Conservation (phyloP, 2,797 vertebrate genomes). For the Limnodromus scolopaceus region DNA sequence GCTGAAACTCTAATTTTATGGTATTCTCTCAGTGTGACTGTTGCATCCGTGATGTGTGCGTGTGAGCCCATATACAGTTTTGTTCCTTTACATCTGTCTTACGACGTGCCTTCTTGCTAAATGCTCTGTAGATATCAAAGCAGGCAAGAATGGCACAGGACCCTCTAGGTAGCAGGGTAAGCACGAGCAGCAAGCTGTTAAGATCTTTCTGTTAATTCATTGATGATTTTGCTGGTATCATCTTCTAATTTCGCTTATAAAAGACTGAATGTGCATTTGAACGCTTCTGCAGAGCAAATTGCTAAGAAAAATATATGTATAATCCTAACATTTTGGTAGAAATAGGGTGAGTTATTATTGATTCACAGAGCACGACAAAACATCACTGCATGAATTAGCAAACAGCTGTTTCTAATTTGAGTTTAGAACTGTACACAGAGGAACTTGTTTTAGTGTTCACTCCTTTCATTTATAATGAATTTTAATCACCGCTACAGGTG, state of each 20-base stretch:
- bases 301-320: conserved; percentile 56
- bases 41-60: fast-evolving
- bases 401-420: conserved; percentile 97
- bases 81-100: neutral
- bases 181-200: neutral
- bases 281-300: conserved; percentile 43
- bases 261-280: neutral
- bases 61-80: neutral
- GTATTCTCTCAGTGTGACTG: neutral
- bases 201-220: neutral
- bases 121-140: neutral
- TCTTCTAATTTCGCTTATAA: neutral
- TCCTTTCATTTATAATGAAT: conserved; percentile 90
- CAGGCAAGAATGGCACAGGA: neutral
- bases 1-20: conserved; percentile 49
- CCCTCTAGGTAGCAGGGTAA: neutral
- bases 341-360: conserved; percentile 83
- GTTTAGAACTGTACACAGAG: conserved; percentile 87
- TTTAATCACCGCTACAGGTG: conserved; percentile 91
- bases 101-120: neutral
- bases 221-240: neutral
- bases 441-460: conserved; percentile 88
- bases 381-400: conserved; percentile 89
- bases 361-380: conserved; percentile 86
- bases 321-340: conserved; percentile 75